phyloP scores from a whole-genome alignment of 2,797 vertebrate species.

The Anguilla obscura region DNA sequence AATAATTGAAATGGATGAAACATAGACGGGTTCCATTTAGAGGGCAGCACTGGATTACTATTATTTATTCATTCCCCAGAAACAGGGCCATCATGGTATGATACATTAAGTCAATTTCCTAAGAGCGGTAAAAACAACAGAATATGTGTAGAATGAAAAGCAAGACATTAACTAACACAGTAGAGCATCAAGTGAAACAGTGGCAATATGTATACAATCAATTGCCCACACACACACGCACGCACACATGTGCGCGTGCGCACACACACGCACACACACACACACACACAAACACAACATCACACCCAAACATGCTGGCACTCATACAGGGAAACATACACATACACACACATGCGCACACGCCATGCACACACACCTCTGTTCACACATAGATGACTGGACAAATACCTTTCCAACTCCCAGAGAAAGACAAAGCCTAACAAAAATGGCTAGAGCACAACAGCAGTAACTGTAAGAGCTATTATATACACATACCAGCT shows the following conservation, averaged over 20 bases:
- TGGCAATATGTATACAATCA: background rate
- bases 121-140: background rate
- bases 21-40: background rate
- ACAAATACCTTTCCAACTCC: background rate
- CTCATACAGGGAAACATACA: no score
- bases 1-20: conserved; percentile 18
- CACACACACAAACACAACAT: background rate
- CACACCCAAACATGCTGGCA: no score
- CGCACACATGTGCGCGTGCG: background rate
- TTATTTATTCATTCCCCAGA: background rate
- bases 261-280: background rate
- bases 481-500: background rate
- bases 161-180: background rate
- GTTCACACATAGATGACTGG: background rate
- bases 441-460: background rate
- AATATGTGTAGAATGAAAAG: background rate
- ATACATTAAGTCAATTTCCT: background rate
- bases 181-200: background rate
- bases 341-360: no score
- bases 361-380: background rate
- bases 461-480: background rate
- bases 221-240: background rate
- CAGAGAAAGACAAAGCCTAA: background rate
- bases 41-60: background rate
- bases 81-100: background rate